Percentiles rank a stretch among this genome's conserved stretches.
Evolutionary conservation across 2,888 invertebrate genomes (phyloP).

Genomic region (Vandiemenella viatica): DNA sequence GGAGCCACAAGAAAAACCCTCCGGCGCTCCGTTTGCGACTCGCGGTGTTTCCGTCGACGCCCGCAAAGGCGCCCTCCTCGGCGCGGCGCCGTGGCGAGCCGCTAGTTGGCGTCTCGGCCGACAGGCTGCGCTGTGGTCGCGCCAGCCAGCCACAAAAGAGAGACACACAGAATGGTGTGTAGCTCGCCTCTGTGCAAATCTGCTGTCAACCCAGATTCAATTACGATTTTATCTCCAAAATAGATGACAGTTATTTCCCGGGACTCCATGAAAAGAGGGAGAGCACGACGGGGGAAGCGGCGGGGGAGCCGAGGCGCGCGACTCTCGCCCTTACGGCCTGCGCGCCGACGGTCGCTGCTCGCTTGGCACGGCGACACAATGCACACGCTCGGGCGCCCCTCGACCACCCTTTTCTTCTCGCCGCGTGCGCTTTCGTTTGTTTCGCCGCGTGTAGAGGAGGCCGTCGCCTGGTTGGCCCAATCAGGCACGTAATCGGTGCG

Average conservation of each 20-base stretch:
- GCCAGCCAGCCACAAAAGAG: neutral
- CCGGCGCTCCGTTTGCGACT: too few species aligned
- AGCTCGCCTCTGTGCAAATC: conserved; percentile 28
- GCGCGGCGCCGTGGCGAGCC: neutral
- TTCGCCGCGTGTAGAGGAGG: too few species aligned
- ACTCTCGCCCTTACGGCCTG: neutral
- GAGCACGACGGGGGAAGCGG: conserved; percentile 26
- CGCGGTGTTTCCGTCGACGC: too few species aligned
- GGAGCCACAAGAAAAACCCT: too few species aligned
- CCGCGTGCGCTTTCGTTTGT: too few species aligned
- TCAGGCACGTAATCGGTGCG: too few species aligned
- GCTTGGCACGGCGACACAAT: neutral
- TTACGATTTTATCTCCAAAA: conserved; percentile 35
- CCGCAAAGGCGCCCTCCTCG: too few species aligned
- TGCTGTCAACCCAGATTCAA: conserved; percentile 34
- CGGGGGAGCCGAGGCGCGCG: conserved; percentile 19
- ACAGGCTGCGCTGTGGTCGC: neutral
- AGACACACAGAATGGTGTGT: neutral
- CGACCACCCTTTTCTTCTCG: too few species aligned
- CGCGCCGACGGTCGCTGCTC: neutral
- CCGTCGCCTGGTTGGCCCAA: too few species aligned
- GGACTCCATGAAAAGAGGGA: conserved; percentile 20
- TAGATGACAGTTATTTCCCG: conserved; percentile 35
- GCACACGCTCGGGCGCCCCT: too few species aligned
- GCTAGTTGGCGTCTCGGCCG: neutral